Base-by-base conservation (phyloP, 2,888 invertebrate species). In the Cataglyphis altisquamis region DNA sequence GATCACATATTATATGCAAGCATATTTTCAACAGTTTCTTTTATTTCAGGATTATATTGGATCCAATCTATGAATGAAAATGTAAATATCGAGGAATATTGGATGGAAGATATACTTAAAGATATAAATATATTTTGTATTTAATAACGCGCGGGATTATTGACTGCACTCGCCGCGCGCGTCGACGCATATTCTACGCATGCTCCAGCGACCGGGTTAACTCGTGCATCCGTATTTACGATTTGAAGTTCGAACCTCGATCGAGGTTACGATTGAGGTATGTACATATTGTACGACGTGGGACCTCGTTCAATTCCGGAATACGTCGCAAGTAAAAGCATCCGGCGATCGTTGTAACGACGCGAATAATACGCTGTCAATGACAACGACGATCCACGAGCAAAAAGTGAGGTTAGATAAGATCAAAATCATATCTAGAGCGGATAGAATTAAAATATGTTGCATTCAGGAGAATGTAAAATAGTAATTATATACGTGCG, bases 391-490 rank as follows among this genome's bases (percentile, higher is more conserved):
- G 6, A 10, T 3, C 36, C 62, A 48, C 29, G 55, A 52, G n/a
- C 3, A 29, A 64, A 78, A 81, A 88, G 86, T 89, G 80, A 89
- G 89, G 89, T 89, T 89, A 89, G 55, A 52, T 52, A 8, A 52
- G 8, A 8, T 52, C 48, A 5, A 48, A 52, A 52, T 8, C 6
- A 15, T 48, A 48, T 48, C 6, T 48, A 52, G 8, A 52, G 6
- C 48, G 18, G 1, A 45, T 15, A 45, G 52, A 52, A 52, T 52
- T 52, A 52, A 52, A 48, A 52, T 52, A n/a, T n/a, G 1, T n/a
- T n/a, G 1, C n/a, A 52, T n/a, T 52, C 52, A n/a, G 18, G 3
- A 18, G 52, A 60, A n/a, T 8, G 3, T 57, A 21, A 60, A 25
- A 45, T 3, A 72, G 10, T 25, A 55, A 15, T 18, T 45, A 18